Evolutionary conservation across 2,113 vertebrate species (phyloP).

Genomic region (Saccopteryx bilineata): DNA sequence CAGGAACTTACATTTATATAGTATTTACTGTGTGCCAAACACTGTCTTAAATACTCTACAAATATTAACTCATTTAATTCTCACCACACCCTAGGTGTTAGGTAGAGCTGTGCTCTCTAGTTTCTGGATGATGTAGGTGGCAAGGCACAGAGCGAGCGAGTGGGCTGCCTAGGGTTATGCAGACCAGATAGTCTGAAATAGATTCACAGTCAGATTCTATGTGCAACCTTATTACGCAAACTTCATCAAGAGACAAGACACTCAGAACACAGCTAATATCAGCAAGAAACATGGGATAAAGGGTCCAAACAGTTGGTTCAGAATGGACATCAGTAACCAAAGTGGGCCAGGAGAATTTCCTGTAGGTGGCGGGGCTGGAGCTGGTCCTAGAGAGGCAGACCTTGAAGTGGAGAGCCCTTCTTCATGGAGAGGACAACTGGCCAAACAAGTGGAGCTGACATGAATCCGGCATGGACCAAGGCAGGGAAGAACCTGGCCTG

Average conservation of each 20-base stretch:
- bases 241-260: not conserved
- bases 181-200: not conserved
- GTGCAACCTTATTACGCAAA: not conserved
- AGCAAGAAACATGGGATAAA: not conserved
- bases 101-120: not conserved
- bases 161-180: not conserved
- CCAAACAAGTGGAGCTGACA: not conserved
- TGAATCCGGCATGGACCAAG: not conserved
- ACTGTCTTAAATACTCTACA: not conserved
- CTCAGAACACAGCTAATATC: not conserved
- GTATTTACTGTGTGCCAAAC: not conserved
- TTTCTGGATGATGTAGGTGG: not conserved
- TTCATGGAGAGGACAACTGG: not conserved
- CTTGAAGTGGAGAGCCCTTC: not conserved
- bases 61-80: conserved; percentile 42
- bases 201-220: not conserved
- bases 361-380: not conserved
- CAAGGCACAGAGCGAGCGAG: not conserved
- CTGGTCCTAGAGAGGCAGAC: not conserved
- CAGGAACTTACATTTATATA: not conserved
- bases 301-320: not conserved
- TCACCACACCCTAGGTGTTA: not conserved
- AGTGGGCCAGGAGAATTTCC: not conserved
- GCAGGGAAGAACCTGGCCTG: not conserved
- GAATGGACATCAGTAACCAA: not conserved